A percentile compares a stretch with the other conserved stretches of the same genome.
phyloP scores from a whole-genome alignment of 23 tunicate species.

The Phallusia fumigata region DNA sequence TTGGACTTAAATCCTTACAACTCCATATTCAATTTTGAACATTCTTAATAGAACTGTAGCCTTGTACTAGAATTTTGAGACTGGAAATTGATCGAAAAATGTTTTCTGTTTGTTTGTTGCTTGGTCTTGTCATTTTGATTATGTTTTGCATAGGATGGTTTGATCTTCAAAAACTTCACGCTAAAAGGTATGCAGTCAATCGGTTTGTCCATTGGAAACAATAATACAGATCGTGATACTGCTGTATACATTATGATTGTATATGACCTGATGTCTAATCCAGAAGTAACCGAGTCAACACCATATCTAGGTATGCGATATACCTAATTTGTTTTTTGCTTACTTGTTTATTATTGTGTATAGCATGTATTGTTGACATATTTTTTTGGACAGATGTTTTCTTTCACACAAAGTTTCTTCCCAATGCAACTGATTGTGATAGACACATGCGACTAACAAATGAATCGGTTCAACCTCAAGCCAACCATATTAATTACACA shows the following conservation, averaged over 20 bases:
- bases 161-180: constrained; percentile 19
- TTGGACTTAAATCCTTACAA: too few relatives aligned
- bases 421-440: constrained; percentile 33
- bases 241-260: constrained; percentile 78
- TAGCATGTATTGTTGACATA: too few relatives aligned
- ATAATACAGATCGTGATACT: constrained; percentile 57
- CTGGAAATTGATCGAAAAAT: too few relatives aligned
- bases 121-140: too few relatives aligned
- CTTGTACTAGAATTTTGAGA: too few relatives aligned
- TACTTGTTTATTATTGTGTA: too few relatives aligned
- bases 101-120: too few relatives aligned
- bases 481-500: constrained; percentile 75
- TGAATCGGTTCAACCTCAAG: constrained; percentile 24
- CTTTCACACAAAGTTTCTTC: constrained; percentile 33
- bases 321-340: too few relatives aligned
- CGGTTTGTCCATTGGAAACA: constrained; percentile 39
- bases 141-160: constrained; percentile 10
- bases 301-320: constrained; percentile 58
- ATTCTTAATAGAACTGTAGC: too few relatives aligned
- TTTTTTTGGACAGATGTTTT: constrained; percentile 53
- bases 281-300: constrained; percentile 27
- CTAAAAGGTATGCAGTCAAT: constrained; percentile 30
- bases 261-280: constrained; percentile 24
- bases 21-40: too few relatives aligned
- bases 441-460: constrained; percentile 32